These are phyloP conservation scores for Eriocheir sinensis DNA, from an alignment of 1,140 invertebrate species.

Conservation along the genomic window DNA sequence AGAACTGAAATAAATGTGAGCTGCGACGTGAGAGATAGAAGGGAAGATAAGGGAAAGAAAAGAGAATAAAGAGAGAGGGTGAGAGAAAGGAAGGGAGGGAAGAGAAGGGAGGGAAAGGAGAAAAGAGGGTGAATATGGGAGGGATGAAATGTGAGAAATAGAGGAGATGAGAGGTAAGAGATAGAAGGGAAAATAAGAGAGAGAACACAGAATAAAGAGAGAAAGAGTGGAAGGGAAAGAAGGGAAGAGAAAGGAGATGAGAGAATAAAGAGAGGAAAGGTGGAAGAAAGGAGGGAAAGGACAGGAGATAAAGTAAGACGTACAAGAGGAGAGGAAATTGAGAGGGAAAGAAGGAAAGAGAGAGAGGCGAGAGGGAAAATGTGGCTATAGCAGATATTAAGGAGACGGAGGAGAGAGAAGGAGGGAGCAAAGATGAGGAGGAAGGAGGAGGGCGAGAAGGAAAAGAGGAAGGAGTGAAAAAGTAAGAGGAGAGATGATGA, in stretches of 20 bases:
- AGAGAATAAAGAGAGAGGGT: slow-evolving; percentile 28
- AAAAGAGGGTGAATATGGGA: neutral
- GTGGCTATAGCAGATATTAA: neutral
- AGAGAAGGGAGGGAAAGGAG: too few relatives aligned
- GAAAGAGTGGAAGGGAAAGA: too few relatives aligned
- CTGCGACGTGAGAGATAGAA: neutral
- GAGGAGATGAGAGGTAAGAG: neutral
- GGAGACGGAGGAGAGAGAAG: neutral
- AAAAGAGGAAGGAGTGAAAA: neutral
- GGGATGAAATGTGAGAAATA: neutral
- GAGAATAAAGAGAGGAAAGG: too few relatives aligned
- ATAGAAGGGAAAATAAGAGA: too few relatives aligned
- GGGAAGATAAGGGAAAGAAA: slow-evolving; percentile 6
- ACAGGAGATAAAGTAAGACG: neutral
- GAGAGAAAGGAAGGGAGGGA: slow-evolving; percentile 28
- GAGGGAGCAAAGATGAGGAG: neutral
- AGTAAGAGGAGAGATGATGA: neutral
- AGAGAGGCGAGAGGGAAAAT: neutral
- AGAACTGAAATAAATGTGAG: neutral
- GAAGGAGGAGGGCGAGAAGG: neutral
- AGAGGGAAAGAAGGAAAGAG: neutral
- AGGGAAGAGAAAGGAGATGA: too few relatives aligned
- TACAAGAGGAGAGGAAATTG: neutral
- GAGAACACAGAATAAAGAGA: too few relatives aligned
- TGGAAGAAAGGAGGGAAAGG: neutral